phyloP scores from a whole-genome alignment of 2,797 vertebrate species.

The Oryzias sinensis region DNA sequence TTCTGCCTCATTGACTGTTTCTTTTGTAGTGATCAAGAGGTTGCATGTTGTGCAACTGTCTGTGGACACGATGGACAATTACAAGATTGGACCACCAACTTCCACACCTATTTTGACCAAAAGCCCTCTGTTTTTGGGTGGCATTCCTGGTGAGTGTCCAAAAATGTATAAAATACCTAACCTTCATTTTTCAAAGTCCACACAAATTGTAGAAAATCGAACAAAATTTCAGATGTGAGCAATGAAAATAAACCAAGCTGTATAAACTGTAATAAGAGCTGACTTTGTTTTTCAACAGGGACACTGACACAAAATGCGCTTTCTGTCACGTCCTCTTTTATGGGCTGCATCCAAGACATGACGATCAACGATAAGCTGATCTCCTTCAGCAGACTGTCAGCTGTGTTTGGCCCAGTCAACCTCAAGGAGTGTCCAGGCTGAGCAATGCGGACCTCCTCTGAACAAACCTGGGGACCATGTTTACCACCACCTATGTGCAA shows the following conservation, averaged over 20 bases:
- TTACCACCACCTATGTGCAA: constrained; percentile 70
- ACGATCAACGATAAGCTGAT: constrained; percentile 77
- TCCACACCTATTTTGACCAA: constrained; percentile 52
- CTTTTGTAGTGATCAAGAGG: constrained; percentile 80
- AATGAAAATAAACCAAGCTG: no score
- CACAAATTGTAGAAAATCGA: neutral
- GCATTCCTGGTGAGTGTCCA: constrained; percentile 83
- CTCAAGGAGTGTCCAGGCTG: constrained; percentile 86
- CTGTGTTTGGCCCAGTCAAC: constrained; percentile 83
- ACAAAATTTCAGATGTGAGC: no score
- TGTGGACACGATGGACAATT: constrained; percentile 80
- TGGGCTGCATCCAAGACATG: constrained; percentile 87
- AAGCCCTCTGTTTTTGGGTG: constrained; percentile 84
- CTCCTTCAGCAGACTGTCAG: constrained; percentile 72
- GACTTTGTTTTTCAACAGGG: constrained; percentile 61
- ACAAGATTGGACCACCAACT: constrained; percentile 71
- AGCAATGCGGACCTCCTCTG: constrained; percentile 22
- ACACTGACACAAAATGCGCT: constrained; percentile 51
- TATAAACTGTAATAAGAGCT: no score
- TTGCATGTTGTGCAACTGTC: constrained; percentile 82
- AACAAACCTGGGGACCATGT: constrained; percentile 66
- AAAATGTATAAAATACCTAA: neutral
- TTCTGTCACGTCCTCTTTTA: constrained; percentile 79
- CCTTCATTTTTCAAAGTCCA: neutral
- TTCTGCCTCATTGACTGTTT: neutral